A percentile compares a stretch with the other conserved stretches of the same genome.
phyloP scores from a whole-genome alignment of 2,888 invertebrate genomes.

The Dryobotodes eremita region DNA sequence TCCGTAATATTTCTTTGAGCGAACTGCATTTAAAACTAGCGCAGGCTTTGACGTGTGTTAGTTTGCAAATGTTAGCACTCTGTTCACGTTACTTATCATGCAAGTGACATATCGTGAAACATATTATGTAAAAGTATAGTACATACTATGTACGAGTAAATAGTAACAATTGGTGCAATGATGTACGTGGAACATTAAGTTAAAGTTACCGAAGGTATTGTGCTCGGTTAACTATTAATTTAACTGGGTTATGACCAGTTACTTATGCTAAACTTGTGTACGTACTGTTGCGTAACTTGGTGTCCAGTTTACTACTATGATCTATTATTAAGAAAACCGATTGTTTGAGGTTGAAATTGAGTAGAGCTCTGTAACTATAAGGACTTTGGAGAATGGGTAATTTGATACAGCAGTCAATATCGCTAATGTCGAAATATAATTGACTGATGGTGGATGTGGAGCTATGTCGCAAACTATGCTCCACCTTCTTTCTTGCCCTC shows the following conservation, averaged over 20 bases:
- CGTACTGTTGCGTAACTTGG: slow-evolving; percentile 46
- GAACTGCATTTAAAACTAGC: neutral
- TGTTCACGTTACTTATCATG: slow-evolving; percentile 10
- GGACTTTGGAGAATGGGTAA: slow-evolving; percentile 48
- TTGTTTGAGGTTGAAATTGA: slow-evolving; percentile 55
- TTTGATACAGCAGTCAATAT: slow-evolving; percentile 38
- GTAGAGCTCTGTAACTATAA: slow-evolving; percentile 20
- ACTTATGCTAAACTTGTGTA: slow-evolving; percentile 52
- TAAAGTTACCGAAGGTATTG: slow-evolving; percentile 50
- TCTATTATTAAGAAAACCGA: slow-evolving; percentile 52
- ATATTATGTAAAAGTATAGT: slow-evolving; percentile 2
- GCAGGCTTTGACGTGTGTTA: neutral
- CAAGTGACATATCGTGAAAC: slow-evolving; percentile 12
- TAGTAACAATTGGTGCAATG: slow-evolving; percentile 7
- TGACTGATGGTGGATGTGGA: slow-evolving; percentile 12
- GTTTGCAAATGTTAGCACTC: slow-evolving; percentile 14
- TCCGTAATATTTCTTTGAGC: neutral
- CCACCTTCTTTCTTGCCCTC: no score
- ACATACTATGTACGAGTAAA: slow-evolving; percentile 1
- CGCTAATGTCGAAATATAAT: slow-evolving; percentile 29
- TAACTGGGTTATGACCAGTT: slow-evolving; percentile 55
- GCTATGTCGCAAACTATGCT: no score
- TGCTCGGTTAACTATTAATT: slow-evolving; percentile 44
- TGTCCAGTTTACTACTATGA: slow-evolving; percentile 44
- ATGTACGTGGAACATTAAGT: slow-evolving; percentile 27